A percentile compares a stretch with the other conserved stretches of the same genome.
phyloP scores from a whole-genome alignment of 2,888 invertebrate species.

The Desoria tigrina region DNA sequence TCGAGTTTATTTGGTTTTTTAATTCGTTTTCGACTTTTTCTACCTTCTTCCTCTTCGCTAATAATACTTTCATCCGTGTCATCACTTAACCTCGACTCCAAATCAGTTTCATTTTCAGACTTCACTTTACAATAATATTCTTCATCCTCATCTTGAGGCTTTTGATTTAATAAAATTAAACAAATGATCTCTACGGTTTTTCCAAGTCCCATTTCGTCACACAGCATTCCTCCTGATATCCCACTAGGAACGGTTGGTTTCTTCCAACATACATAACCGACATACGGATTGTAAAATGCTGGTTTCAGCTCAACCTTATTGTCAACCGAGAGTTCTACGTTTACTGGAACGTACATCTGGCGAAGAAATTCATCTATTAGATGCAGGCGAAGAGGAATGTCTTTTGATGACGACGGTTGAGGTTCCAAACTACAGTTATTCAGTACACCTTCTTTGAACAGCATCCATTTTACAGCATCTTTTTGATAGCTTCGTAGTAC shows the following conservation, averaged over 20 bases:
- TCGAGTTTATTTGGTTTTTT: background rate
- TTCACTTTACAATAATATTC: too few species aligned
- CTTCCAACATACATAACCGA: slow-evolving; percentile 48
- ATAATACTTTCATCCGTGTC: slow-evolving; percentile 30
- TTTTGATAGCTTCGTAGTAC: slow-evolving; percentile 67
- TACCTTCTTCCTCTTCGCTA: slow-evolving; percentile 11
- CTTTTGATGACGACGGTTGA: slow-evolving; percentile 17
- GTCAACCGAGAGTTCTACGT: background rate
- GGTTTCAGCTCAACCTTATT: background rate
- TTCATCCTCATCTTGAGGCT: slow-evolving; percentile 43
- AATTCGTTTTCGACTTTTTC: slow-evolving; percentile 6
- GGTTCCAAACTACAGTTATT: slow-evolving; percentile 9
- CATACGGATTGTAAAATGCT: slow-evolving; percentile 42
- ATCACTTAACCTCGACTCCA: slow-evolving; percentile 24
- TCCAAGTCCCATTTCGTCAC: slow-evolving; percentile 80
- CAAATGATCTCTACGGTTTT: slow-evolving; percentile 76
- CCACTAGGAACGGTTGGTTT: slow-evolving; percentile 45
- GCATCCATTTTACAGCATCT: slow-evolving; percentile 70
- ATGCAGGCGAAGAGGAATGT: slow-evolving; percentile 13
- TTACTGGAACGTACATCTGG: slow-evolving; percentile 50
- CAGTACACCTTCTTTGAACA: slow-evolving; percentile 61
- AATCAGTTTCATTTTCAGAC: background rate
- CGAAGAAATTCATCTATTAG: slow-evolving; percentile 30
- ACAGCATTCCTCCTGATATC: slow-evolving; percentile 70
- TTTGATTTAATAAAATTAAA: slow-evolving; percentile 64